phyloP scores from a whole-genome alignment of 1,140 invertebrate species.

The Achatina immaculata region DNA sequence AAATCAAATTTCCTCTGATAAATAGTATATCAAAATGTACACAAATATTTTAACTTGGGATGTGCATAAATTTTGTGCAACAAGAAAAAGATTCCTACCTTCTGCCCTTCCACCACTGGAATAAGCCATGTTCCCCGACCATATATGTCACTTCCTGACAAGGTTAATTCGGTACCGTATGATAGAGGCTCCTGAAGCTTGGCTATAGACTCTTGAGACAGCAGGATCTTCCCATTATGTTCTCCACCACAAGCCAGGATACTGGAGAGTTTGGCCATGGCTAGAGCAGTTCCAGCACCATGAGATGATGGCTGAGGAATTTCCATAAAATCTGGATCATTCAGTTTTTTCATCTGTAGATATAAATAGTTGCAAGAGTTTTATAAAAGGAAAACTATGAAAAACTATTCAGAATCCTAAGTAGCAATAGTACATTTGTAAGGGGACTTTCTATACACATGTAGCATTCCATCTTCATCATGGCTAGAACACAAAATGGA shows the following conservation, averaged over 20 bases:
- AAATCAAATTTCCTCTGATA: too few relatives aligned
- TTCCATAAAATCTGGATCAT: slow-evolving; percentile 54
- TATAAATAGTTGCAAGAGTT: background rate
- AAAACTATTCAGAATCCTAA: too few relatives aligned
- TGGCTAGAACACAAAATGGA: too few relatives aligned
- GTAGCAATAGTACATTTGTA: too few relatives aligned
- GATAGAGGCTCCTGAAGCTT: slow-evolving; percentile 47
- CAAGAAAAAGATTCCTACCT: slow-evolving; percentile 45
- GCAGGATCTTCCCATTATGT: slow-evolving; percentile 45
- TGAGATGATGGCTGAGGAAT: slow-evolving; percentile 50
- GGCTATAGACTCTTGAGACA: slow-evolving; percentile 46
- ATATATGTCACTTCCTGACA: slow-evolving; percentile 48
- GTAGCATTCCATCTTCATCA: too few relatives aligned
- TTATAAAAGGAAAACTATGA: background rate
- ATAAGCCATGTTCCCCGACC: slow-evolving; percentile 50
- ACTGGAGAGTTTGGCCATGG: slow-evolving; percentile 56
- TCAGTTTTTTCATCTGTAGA: slow-evolving; percentile 43
- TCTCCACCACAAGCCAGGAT: slow-evolving; percentile 56
- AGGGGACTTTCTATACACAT: too few relatives aligned
- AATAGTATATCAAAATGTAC: too few relatives aligned
- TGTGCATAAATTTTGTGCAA: too few relatives aligned
- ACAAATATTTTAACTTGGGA: too few relatives aligned
- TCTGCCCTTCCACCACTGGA: slow-evolving; percentile 48
- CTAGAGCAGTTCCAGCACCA: slow-evolving; percentile 55
- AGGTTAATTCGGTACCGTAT: slow-evolving; percentile 45